Percentiles rank a stretch among this genome's conserved stretches.
These are phyloP conservation scores for Nephila pilipes DNA, from an alignment of 1,140 invertebrate species.

Conservation along the genomic window DNA sequence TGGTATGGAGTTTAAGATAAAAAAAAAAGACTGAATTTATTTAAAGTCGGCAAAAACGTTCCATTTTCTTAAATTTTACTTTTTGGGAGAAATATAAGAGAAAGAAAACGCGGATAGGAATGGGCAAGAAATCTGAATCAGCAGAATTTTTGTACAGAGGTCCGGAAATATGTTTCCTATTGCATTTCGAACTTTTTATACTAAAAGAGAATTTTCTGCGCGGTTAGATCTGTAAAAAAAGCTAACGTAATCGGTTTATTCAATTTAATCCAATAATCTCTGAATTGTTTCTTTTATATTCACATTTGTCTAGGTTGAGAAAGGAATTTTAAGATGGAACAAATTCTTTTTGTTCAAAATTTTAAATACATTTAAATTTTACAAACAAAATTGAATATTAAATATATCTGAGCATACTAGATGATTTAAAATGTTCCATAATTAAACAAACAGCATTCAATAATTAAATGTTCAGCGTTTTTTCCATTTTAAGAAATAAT, in stretches of 20 bases:
- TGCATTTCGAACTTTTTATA: slow-evolving; percentile 11
- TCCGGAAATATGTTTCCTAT: slow-evolving; percentile 15
- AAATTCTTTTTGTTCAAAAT: not conserved
- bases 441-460: no score
- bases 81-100: not conserved
- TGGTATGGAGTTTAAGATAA: not conserved
- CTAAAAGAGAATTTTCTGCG: not conserved
- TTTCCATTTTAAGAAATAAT: no score
- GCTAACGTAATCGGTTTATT: slow-evolving; percentile 31
- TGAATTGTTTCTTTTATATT: not conserved
- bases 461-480: no score
- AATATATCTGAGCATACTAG: no score
- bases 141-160: not conserved
- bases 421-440: no score
- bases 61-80: not conserved
- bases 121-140: not conserved
- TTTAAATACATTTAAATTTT: not conserved
- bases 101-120: not conserved
- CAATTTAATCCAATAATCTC: not conserved
- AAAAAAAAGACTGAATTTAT: not conserved
- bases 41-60: not conserved
- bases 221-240: not conserved
- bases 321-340: no score
- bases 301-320: no score
- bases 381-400: not conserved